Conservation (phyloP, 2,888 invertebrate species). For the Ormyrus thymus region DNA sequence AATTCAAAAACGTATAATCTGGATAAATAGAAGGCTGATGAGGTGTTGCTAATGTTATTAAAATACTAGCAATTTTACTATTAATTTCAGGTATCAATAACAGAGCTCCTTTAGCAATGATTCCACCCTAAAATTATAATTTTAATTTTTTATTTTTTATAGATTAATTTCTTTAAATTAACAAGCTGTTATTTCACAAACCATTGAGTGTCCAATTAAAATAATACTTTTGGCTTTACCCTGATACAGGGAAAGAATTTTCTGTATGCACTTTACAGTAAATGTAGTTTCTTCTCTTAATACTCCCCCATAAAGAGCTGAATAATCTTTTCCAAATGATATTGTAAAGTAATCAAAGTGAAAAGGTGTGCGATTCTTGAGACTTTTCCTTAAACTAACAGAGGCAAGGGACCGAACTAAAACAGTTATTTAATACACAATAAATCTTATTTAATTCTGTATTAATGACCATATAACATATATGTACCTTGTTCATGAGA, state of each 20-base stretch:
- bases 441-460: background rate
- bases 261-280: conserved; percentile 82
- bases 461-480: no score
- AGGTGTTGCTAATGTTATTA: conserved; percentile 91
- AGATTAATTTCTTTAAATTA: background rate
- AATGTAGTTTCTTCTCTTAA: conserved; percentile 86
- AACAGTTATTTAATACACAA: conserved; percentile 57
- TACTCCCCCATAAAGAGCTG: conserved; percentile 90
- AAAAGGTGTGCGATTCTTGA: conserved; percentile 81
- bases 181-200: conserved; percentile 30
- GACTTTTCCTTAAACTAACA: conserved; percentile 89
- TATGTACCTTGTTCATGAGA: conserved; percentile 81
- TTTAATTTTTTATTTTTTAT: background rate
- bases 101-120: conserved; percentile 85
- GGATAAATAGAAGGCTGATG: conserved; percentile 85
- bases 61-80: conserved; percentile 79
- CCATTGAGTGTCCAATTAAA: conserved; percentile 97
- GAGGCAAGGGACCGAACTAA: conserved; percentile 93
- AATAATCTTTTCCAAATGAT: conserved; percentile 92
- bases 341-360: conserved; percentile 96
- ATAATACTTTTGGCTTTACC: conserved; percentile 79
- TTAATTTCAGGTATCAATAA: conserved; percentile 79
- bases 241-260: conserved; percentile 86
- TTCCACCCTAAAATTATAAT: conserved; percentile 82
- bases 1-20: conserved; percentile 81